A percentile compares a stretch with the other conserved stretches of the same genome.
Conservation (phyloP, 1,140 invertebrate genomes). For the Sitobion miscanthi region DNA sequence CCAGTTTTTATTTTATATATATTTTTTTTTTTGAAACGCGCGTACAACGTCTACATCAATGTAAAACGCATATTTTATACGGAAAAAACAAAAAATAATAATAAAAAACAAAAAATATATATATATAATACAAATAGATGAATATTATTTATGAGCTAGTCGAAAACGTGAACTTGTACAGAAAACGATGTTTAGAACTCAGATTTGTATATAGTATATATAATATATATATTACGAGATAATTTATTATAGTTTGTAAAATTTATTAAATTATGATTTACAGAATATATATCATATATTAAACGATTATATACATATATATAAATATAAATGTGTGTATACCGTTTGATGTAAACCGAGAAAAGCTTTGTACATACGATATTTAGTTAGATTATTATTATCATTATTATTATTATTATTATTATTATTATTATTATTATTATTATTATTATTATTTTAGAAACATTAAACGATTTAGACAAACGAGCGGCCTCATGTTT, state of each 20-base stretch:
- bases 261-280: slow-evolving; percentile 41
- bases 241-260: slow-evolving; percentile 52
- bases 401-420: too few relatives aligned
- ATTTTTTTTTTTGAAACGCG: neutral
- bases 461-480: too few relatives aligned
- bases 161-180: slow-evolving; percentile 48
- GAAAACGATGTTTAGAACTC: slow-evolving; percentile 47
- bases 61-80: slow-evolving; percentile 13
- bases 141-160: slow-evolving; percentile 53
- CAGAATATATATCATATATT: slow-evolving; percentile 15
- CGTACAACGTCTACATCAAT: slow-evolving; percentile 38
- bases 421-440: too few relatives aligned
- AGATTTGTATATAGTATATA: slow-evolving; percentile 7
- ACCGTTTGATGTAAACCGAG: slow-evolving; percentile 2
- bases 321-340: slow-evolving; percentile 15
- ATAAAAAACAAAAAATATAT: too few relatives aligned
- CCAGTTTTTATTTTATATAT: slow-evolving; percentile 1
- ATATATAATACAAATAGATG: slow-evolving; percentile 39
- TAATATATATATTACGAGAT: slow-evolving; percentile 24
- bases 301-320: slow-evolving; percentile 20
- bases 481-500: too few relatives aligned
- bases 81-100: neutral
- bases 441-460: too few relatives aligned
- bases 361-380: slow-evolving; percentile 50
- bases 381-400: slow-evolving; percentile 46